A percentile compares a stretch with the other conserved stretches of the same genome.
Evolutionary conservation across 2,888 invertebrate species (phyloP).

Genomic region (Papilio demoleus): DNA sequence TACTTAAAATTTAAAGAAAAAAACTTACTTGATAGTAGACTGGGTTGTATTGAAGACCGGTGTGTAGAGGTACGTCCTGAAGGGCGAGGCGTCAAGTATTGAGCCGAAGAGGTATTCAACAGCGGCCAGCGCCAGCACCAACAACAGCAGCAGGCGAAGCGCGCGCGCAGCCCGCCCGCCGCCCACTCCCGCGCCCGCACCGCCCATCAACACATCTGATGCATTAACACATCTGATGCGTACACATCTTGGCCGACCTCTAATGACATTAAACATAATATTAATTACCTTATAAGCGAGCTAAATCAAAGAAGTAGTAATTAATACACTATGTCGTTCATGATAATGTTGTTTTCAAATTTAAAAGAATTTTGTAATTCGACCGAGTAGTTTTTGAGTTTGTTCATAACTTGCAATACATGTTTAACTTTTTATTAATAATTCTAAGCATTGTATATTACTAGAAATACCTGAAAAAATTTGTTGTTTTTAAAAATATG

Average conservation of each 20-base stretch:
- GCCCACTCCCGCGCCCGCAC: constrained; percentile 52
- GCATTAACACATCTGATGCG: constrained; percentile 47
- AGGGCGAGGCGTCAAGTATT: constrained; percentile 82
- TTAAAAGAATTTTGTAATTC: too few species aligned
- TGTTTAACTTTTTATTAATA: too few species aligned
- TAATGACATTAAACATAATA: too few species aligned
- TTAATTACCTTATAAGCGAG: too few species aligned
- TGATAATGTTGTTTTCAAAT: too few species aligned
- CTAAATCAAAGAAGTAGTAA: too few species aligned
- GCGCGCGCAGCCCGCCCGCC: constrained; percentile 80
- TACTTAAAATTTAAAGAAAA: background rate
- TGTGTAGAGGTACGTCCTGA: constrained; percentile 77
- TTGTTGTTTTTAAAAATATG: background rate
- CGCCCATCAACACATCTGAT: constrained; percentile 76
- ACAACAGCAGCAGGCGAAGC: constrained; percentile 76
- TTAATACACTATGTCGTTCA: too few species aligned
- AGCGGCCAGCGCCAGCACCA: constrained; percentile 86
- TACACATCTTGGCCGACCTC: constrained; percentile 56
- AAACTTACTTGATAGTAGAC: constrained; percentile 61
- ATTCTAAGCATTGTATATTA: background rate
- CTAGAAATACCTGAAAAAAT: background rate
- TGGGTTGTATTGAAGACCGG: constrained; percentile 74
- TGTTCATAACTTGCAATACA: too few species aligned
- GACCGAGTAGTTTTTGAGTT: too few species aligned
- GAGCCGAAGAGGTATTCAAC: constrained; percentile 88